A percentile compares a stretch with the other conserved stretches of the same genome.
These are phyloP conservation scores for Pseudomyrmex sp. DNA, from an alignment of 1,140 invertebrate genomes.

Conservation along the genomic window DNA sequence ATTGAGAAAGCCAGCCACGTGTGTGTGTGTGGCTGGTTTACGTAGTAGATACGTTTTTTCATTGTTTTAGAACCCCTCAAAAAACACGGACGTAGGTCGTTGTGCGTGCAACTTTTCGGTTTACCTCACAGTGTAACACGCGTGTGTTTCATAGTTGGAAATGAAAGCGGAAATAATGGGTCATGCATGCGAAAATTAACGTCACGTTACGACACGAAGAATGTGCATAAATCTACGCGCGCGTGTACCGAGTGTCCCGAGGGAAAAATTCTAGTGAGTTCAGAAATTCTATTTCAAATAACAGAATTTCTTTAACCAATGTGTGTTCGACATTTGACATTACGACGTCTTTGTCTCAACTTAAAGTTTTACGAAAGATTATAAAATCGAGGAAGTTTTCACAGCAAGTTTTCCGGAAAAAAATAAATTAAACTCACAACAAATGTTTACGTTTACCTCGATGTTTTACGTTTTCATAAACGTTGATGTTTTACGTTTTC, in stretches of 20 bases:
- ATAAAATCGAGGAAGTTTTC: no score
- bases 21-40: no score
- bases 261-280: no score
- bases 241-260: not conserved
- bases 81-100: not conserved
- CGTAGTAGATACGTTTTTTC: not conserved
- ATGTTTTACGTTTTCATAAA: no score
- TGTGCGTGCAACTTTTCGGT: conserved; percentile 8
- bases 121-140: conserved; percentile 10
- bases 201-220: conserved; percentile 21
- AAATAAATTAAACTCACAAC: no score
- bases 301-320: not conserved
- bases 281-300: not conserved
- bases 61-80: not conserved
- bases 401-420: no score
- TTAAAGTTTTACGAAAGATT: no score
- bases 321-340: no score
- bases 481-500: no score
- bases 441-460: no score
- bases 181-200: conserved; percentile 41
- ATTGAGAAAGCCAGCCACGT: not conserved
- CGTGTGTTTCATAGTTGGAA: conserved; percentile 16
- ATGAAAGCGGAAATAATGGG: conserved; percentile 45
- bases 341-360: no score
- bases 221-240: not conserved